Base-by-base conservation (phyloP, 2,888 invertebrate genomes). In the Conchocele bisecta region DNA sequence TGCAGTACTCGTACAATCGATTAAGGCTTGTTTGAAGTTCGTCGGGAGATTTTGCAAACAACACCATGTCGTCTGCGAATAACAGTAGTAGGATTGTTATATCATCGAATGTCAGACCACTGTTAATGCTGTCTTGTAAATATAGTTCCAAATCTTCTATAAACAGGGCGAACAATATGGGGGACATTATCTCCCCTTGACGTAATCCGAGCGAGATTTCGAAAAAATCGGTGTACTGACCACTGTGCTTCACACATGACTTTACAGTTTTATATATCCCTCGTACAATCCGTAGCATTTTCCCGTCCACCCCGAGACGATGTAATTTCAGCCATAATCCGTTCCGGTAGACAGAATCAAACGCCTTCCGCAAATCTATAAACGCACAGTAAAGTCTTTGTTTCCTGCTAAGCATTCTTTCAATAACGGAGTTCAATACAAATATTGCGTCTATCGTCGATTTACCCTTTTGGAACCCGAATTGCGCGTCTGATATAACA, bases 1-100 rank as follows among this genome's bases (percentile, higher is more conserved):
- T 11, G 11, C n/a, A 35, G 37, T 63, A 61, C 11, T 26, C 35
- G 15, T 57, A 41, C n/a, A 69, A n/a, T 6, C 9, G 11, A 26
- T 56, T 35, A 20, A 69, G 24, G 20, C 29, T 48, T 15, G 15
- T 37, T 20, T 63, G 41, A 6, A 57, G 6, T 41, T 66, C 66
- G 44, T 56, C 22, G 15, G 56, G 61, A 1, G 46, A 44, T 6
- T 70, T 29, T 13, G 54, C 64, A 22, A 66, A 13, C 6, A 65
- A 31, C 6, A 54, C 50, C 61, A 71, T 64, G 28, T 70, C 66
- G 17, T 66, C 60, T 15, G 71, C 65, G 48, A 65, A 70, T n/a
- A 70, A 20, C 37, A 65, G 24, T 20, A 60, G 20, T 5, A 66
- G 54, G 13, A 56, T 9, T 9, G 17, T 24, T 20, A 65, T 37